Base-by-base conservation (phyloP, 1,140 invertebrate species). In the Drosophila mauritiana region DNA sequence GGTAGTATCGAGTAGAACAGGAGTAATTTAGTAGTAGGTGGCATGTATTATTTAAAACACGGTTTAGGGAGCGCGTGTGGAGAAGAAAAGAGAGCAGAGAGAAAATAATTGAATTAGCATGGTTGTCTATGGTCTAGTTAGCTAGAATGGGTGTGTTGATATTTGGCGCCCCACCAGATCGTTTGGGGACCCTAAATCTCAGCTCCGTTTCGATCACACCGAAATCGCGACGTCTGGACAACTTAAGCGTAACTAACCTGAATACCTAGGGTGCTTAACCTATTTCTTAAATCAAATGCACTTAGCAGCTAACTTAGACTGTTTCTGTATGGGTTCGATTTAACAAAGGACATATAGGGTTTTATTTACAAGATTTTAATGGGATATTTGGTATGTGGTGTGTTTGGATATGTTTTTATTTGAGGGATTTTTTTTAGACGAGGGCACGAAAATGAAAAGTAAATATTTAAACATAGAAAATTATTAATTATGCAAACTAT, bases 51-150 rank as follows among this genome's bases (percentile, higher is more conserved):
- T 64, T 62, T 83, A 36, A 61, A 57, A 74, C 46, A 67, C 65
- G 42, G 73, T 58, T 80, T 77, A 75, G 82, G 82, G 80, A 75
- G 63, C 88, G 83, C 84, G 89, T 89, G 85, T 83, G 78, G 80
- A 82, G 89, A 85, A 91, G 86, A 92, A 90, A 84, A 92, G 78
- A 92, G 85, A 92, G 84, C 79, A 92, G 89, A 92, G 89, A 92
- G 85, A 92, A 92, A 92, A 92, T 88, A 90, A 74, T 91, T 91
- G 84, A 83, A 91, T 91, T 91, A 91, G 90, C 89, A 75, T 91
- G 78, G 63, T 82, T 91, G 73, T 85, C 73, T 65, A 74, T 72
- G 82, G 62, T 73, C 73, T 55, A 48, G 78, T 74, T 57, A 51
- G 42, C 65, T 63, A 80, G 59, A 85, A 72, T 64, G 61, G 54